Evolutionary conservation across 2,113 vertebrate species (phyloP).

Genomic region (Mugil cephalus): DNA sequence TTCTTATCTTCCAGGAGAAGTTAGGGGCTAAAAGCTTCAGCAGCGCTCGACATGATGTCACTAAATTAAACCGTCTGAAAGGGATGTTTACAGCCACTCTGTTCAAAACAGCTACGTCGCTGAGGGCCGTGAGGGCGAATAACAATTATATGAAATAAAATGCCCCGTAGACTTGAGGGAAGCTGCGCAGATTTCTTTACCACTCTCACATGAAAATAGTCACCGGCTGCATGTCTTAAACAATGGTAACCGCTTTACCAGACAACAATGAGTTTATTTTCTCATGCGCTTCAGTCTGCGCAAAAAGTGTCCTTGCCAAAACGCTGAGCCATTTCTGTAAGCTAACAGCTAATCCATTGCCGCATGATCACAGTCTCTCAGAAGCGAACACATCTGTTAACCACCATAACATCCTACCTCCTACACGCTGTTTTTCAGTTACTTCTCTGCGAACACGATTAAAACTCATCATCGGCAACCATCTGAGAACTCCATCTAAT

Average conservation of each 20-base stretch:
- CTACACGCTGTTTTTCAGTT: neutral
- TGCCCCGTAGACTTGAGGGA: too few species aligned
- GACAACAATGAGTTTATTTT: neutral
- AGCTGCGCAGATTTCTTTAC: too few species aligned
- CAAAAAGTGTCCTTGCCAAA: neutral
- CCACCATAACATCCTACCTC: constrained; percentile 11
- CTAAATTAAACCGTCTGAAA: too few species aligned
- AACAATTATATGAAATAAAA: too few species aligned
- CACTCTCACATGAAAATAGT: too few species aligned
- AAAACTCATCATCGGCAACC: constrained; percentile 39
- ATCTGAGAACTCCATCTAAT: constrained; percentile 56
- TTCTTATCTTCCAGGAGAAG: too few species aligned
- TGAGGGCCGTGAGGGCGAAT: too few species aligned
- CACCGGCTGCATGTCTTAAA: too few species aligned
- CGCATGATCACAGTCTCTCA: neutral
- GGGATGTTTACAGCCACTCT: too few species aligned
- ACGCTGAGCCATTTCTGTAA: neutral
- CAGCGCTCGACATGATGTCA: too few species aligned
- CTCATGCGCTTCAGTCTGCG: neutral
- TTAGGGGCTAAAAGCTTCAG: too few species aligned
- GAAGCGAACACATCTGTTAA: constrained; percentile 19
- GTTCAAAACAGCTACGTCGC: too few species aligned
- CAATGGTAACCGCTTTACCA: neutral
- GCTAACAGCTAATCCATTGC: neutral
- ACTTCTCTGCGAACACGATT: constrained; percentile 33